A percentile compares a stretch with the other conserved stretches of the same genome.
These are phyloP conservation scores for Tribolium freemani DNA, from an alignment of 2,888 invertebrate genomes.

Conservation along the genomic window DNA sequence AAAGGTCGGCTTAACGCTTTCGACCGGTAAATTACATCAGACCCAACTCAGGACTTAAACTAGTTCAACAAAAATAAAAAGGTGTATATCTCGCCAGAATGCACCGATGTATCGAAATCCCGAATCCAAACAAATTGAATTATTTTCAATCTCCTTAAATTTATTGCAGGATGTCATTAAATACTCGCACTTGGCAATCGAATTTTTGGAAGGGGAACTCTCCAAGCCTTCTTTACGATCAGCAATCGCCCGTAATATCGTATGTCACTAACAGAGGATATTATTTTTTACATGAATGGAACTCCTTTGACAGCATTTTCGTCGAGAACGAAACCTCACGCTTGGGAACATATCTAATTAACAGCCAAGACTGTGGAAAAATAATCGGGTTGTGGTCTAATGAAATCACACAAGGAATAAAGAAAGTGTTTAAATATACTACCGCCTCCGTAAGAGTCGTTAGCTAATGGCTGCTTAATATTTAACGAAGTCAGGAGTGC, in stretches of 20 bases:
- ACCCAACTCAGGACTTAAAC: slow-evolving; percentile 39
- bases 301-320: slow-evolving; percentile 23
- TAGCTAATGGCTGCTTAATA: slow-evolving; percentile 48
- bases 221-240: slow-evolving; percentile 22
- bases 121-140: slow-evolving; percentile 27
- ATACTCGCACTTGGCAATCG: slow-evolving; percentile 15
- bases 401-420: slow-evolving; percentile 38
- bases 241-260: slow-evolving; percentile 23
- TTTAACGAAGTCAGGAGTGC: slow-evolving; percentile 46
- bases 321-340: slow-evolving; percentile 1
- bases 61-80: slow-evolving; percentile 41
- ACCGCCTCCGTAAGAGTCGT: slow-evolving; percentile 41
- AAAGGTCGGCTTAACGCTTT: slow-evolving; percentile 45
- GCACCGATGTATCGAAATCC: slow-evolving; percentile 36
- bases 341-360: slow-evolving; percentile 25
- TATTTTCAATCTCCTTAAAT: slow-evolving; percentile 26
- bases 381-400: slow-evolving; percentile 24
- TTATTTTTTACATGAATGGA: slow-evolving; percentile 35
- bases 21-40: slow-evolving; percentile 45
- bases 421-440: slow-evolving; percentile 44
- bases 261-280: slow-evolving; percentile 40
- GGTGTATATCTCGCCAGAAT: slow-evolving; percentile 35
- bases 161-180: slow-evolving; percentile 27
- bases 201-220: neutral
- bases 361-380: slow-evolving; percentile 7